Evolutionary conservation across 2,888 invertebrate species (phyloP).

Genomic region (Julus scandinavius): DNA sequence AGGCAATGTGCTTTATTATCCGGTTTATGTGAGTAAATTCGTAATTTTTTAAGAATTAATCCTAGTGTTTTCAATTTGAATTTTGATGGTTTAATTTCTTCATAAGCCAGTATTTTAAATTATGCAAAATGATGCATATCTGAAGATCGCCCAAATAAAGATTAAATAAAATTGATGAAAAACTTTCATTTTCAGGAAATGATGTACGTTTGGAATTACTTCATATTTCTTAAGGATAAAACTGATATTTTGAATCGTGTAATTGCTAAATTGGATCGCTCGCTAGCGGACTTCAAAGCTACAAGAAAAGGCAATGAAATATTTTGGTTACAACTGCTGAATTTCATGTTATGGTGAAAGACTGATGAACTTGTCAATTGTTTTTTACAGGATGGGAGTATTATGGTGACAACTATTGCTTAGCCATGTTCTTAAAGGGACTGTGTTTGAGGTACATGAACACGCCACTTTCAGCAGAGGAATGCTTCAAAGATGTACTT

Average conservation of each 20-base stretch:
- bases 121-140: neutral
- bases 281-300: conserved; percentile 52
- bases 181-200: conserved; percentile 73
- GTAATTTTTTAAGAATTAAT: neutral
- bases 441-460: conserved; percentile 83
- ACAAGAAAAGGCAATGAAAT: conserved; percentile 51
- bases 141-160: neutral
- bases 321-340: neutral
- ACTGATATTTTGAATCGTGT: conserved; percentile 52
- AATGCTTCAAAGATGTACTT: conserved; percentile 75
- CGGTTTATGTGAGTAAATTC: conserved; percentile 72
- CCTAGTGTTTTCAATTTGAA: neutral
- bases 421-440: conserved; percentile 83
- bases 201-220: conserved; percentile 92
- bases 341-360: neutral
- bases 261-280: conserved; percentile 53
- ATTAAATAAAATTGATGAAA: neutral
- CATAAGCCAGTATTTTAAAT: too few species aligned
- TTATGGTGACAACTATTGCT: conserved; percentile 78
- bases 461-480: conserved; percentile 80
- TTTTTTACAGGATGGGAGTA: conserved; percentile 60
- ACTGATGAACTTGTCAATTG: neutral
- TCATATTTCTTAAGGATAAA: conserved; percentile 67
- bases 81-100: neutral
- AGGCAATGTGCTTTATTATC: conserved; percentile 78